Base-by-base conservation (phyloP, 1,140 invertebrate species). In the Procambarus virginalis region DNA sequence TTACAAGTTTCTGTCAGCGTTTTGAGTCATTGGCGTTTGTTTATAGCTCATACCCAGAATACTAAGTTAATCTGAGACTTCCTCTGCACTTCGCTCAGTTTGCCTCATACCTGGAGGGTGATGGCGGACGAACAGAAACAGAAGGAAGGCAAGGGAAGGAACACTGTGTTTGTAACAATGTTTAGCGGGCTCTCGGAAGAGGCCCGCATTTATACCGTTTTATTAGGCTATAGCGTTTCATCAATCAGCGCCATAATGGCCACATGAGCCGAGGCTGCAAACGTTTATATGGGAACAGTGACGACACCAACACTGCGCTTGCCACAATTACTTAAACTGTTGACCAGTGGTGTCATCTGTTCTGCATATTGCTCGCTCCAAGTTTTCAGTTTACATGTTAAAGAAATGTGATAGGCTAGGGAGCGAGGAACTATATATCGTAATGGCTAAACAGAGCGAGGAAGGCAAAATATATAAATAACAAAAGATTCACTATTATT, bases 191-290 rank as follows among this genome's bases (percentile, higher is more conserved):
- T 89, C 82, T 89, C 81, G 76, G 60, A 70, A 75, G 81, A 89
- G 73, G 81, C 48, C 51, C 45, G 76, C 88, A 89, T 89, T 89
- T 77, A 89, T 89, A 60, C 88, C 75, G 70, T 89, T 89, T 89
- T 89, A 89, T 89, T 89, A 89, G 88, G 82, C 88, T 89, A 89
- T 89, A 89, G 82, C 88, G 88, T 89, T 89, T 84, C 88, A 84
- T 89, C 88, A 84, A 49, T 89, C 88, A 89, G 45, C 88, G 81
- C 60, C 49, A 84, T 89, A 84, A 89, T 84, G 60, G 88, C 73
- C 76, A 84, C 88, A 89, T 89, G 87, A 83, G 49, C 48, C 46
- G 49, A 2, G 75, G 81, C 75, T 64, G 88, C 82, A 89, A 89
- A 89, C 88, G 70, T 49, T 49, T 22, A 73, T 34, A 34, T 34